These are phyloP conservation scores for Sus cebifrons DNA, from an alignment of 2,797 vertebrate genomes.

Conservation along the genomic window DNA sequence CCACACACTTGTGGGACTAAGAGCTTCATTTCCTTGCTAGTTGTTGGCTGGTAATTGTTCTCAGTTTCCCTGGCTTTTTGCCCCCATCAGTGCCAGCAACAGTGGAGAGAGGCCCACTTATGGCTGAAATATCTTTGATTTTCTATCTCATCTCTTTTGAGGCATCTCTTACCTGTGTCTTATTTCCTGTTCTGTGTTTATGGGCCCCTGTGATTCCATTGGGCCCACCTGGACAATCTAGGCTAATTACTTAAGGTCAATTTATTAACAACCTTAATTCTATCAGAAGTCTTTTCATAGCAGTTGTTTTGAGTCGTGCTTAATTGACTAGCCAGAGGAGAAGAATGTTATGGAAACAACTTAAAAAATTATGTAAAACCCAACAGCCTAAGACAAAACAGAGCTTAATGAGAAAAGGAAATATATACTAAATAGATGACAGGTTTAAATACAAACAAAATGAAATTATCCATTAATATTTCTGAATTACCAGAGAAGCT, in stretches of 20 bases:
- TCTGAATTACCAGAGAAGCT: neutral
- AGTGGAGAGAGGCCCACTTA: neutral
- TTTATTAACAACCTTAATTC: neutral
- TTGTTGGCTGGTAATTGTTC: neutral
- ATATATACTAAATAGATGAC: neutral
- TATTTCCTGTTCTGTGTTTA: neutral
- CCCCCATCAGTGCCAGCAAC: neutral
- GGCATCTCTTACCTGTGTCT: neutral
- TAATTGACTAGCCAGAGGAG: neutral
- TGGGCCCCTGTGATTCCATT: neutral
- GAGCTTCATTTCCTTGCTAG: neutral
- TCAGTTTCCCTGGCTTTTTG: neutral
- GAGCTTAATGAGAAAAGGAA: neutral
- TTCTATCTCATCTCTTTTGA: neutral
- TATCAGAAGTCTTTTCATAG: neutral
- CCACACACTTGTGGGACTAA: neutral
- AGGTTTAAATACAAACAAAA: conserved; percentile 41
- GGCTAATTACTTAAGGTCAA: neutral
- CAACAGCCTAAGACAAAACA: neutral
- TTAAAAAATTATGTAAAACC: neutral
- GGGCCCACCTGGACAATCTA: neutral
- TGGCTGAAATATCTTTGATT: neutral
- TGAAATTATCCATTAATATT: neutral
- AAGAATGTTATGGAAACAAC: neutral
- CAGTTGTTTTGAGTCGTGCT: neutral